Percentiles rank a stretch among this genome's conserved stretches.
These are phyloP conservation scores for Byasa hedistus DNA, from an alignment of 2,888 invertebrate species.

Conservation along the genomic window DNA sequence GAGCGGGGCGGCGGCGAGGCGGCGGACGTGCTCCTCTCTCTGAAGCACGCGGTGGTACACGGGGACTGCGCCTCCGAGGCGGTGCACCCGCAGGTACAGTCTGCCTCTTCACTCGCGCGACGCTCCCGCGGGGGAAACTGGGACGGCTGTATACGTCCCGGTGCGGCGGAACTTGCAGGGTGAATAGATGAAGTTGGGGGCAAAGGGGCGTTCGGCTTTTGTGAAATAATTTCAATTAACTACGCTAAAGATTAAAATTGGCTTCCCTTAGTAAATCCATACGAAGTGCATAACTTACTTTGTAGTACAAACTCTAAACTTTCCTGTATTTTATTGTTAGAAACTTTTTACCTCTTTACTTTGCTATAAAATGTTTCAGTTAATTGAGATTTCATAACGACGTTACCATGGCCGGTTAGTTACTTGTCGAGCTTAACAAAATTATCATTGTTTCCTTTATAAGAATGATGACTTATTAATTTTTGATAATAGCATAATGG, in stretches of 20 bases:
- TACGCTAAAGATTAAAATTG: conserved; percentile 42
- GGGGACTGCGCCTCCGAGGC: conserved; percentile 81
- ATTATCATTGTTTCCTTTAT: no score
- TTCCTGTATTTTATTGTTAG: no score
- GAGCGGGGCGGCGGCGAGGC: conserved; percentile 83
- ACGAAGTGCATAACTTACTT: not conserved
- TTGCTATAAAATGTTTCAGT: no score
- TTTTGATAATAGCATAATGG: no score
- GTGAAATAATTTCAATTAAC: conserved; percentile 63
- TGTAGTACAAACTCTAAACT: not conserved
- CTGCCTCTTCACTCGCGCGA: conserved; percentile 45
- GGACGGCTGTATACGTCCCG: conserved; percentile 34
- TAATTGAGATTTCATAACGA: no score
- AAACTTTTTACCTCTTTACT: no score
- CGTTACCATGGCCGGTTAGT: no score
- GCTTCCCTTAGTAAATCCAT: conserved; percentile 24
- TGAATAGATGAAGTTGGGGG: conserved; percentile 33
- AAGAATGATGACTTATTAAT: no score
- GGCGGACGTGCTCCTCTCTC: conserved; percentile 92
- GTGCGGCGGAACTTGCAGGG: conserved; percentile 23
- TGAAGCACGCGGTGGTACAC: conserved; percentile 93
- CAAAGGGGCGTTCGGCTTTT: conserved; percentile 30
- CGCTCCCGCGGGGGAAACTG: conserved; percentile 29
- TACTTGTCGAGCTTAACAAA: no score
- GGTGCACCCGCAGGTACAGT: conserved; percentile 76